Evolutionary conservation across 2,888 invertebrate genomes (phyloP), one percentile per base, ranked within the genome.

Genomic region (Julus scanicus): DNA sequence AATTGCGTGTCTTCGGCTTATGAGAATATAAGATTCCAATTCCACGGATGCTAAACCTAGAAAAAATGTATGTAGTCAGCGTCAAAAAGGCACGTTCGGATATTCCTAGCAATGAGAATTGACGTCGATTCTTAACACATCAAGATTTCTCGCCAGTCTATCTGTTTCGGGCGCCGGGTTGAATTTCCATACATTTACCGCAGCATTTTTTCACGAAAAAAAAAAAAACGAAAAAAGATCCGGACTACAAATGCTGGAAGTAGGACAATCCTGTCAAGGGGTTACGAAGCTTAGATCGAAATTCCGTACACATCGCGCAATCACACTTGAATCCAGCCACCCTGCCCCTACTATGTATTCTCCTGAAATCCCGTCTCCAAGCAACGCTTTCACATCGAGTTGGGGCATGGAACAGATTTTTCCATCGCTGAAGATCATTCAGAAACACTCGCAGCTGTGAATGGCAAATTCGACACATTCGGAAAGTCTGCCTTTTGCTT

Each of bases 391-490:
- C 57, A 15, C 57, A n/a, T n/a, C n/a, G 17, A 17, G 57, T n/a
- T n/a, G 57, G n/a, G 57, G 57, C 57, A 63, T 5, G n/a, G 57
- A 63, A 63, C 57, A 63, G 57, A 63, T 63, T 63, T 63, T n/a
- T n/a, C 17, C 57, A 63, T 17, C 57, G n/a, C 5, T n/a, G n/a
- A 63, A 63, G 57, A 63, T 17, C 57, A 63, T 6, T n/a, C 44
- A 44, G 44, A 44, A 44, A 63, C n/a, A 6, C 57, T 63, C n/a
- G 57, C 57, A 63, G 57, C 57, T n/a, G 57, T 63, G 57, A 63
- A 63, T n/a, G 57, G 57, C n/a, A 63, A 63, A 63, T 63, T n/a
- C n/a, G 15, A n/a, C n/a, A 63, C n/a, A 63, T n/a, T 63, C n/a
- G 6, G 4, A n/a, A n/a, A 44, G n/a, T 17, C n/a, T 84, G 37